phyloP scores from a whole-genome alignment of 1,140 invertebrate species.

The Aplysia californica region DNA sequence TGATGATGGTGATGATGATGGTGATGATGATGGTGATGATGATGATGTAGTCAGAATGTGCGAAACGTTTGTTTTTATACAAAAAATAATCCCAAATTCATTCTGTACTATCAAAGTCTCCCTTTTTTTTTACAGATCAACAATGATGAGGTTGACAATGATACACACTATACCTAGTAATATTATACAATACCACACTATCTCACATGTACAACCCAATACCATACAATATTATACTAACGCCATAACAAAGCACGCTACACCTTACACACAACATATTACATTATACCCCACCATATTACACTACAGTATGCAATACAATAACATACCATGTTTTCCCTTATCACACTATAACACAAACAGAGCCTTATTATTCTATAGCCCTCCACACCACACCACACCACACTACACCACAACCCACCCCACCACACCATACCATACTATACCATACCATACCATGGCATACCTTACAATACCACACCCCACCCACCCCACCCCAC shows the following conservation, averaged over 20 bases:
- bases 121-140: too few relatives aligned
- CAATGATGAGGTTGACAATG: too few relatives aligned
- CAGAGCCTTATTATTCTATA: neutral
- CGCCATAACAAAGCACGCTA: constrained; percentile 19
- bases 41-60: too few relatives aligned
- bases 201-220: too few relatives aligned
- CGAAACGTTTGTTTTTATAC: too few relatives aligned
- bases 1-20: too few relatives aligned
- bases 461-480: constrained; percentile 23
- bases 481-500: constrained; percentile 23
- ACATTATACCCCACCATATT: constrained; percentile 28
- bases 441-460: constrained; percentile 19
- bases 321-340: constrained; percentile 15
- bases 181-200: too few relatives aligned
- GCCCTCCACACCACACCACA: neutral
- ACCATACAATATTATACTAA: too few relatives aligned
- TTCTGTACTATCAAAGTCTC: too few relatives aligned
- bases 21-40: too few relatives aligned
- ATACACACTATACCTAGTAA: too few relatives aligned
- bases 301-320: constrained; percentile 23
- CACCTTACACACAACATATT: constrained; percentile 16
- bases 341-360: constrained; percentile 16
- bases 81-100: too few relatives aligned
- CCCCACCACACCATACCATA: neutral
- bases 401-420: neutral